Conservation (phyloP, 35 echinoderm and acorn worm genomes). For the Diadema setosum region DNA sequence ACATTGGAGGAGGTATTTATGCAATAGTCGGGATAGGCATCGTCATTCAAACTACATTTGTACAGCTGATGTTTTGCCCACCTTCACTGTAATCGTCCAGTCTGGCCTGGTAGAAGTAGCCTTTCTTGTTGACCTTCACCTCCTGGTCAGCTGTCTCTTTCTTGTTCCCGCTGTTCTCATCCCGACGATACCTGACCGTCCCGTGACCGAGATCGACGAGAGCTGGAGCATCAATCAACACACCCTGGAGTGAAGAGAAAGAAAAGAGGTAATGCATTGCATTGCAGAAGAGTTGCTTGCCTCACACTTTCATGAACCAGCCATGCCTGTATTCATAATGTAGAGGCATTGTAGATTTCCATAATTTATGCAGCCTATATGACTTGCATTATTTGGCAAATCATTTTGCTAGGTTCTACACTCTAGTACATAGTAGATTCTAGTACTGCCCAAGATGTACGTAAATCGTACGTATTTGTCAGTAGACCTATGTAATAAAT, state of each 20-base stretch:
- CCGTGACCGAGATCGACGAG: constrained; percentile 83
- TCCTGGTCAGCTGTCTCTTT: constrained; percentile 35
- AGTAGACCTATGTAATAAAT: no score
- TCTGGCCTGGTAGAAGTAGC: constrained; percentile 93
- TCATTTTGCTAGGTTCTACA: no score
- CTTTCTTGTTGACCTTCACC: constrained; percentile 53
- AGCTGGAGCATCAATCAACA: constrained; percentile 93
- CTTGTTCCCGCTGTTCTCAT: constrained; percentile 13
- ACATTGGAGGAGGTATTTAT: no score
- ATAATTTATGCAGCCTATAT: background rate
- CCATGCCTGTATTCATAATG: background rate
- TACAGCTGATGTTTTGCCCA: no score
- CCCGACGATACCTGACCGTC: constrained; percentile 72
- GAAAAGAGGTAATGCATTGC: background rate
- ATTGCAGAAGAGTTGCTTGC: background rate
- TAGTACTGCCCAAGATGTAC: no score
- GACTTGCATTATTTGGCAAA: no score
- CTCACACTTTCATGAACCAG: background rate
- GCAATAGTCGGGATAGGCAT: no score
- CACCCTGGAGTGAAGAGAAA: constrained; percentile 19
- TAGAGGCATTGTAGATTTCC: background rate
- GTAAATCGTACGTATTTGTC: no score
- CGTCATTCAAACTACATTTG: no score
- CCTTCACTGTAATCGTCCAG: constrained; percentile 98
- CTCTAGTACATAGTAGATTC: no score